Conservation (phyloP, 2,888 invertebrate genomes). For the Drosophila ochracea region DNA sequence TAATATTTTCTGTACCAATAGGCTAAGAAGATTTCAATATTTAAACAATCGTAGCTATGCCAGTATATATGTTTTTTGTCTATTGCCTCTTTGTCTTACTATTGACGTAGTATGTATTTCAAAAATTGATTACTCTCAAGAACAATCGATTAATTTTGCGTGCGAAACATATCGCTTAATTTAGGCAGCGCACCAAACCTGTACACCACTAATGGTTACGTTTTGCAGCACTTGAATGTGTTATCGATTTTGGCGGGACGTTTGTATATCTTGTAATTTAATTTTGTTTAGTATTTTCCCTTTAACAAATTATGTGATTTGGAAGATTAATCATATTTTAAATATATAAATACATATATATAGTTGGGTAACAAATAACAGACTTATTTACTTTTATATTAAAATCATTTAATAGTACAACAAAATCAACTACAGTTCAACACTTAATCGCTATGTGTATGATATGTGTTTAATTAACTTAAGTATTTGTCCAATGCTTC, state of each 20-base stretch:
- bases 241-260: neutral
- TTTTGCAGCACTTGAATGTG: neutral
- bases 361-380: neutral
- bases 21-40: neutral
- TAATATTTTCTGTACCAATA: neutral
- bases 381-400: slow-evolving; percentile 12
- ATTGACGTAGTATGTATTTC: neutral
- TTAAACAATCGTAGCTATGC: neutral
- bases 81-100: neutral
- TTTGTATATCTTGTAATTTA: neutral
- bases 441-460: slow-evolving; percentile 52
- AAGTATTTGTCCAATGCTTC: slow-evolving; percentile 18
- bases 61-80: neutral
- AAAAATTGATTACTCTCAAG: neutral
- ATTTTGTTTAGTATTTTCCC: neutral
- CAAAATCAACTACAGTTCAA: slow-evolving; percentile 24
- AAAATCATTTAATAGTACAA: slow-evolving; percentile 30
- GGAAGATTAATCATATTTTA: neutral
- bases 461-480: slow-evolving; percentile 31
- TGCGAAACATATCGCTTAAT: neutral
- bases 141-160: neutral
- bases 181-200: neutral
- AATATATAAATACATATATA: neutral
- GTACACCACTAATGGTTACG: neutral
- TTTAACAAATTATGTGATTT: neutral